Evolutionary conservation across 2,113 vertebrate species (phyloP).

Genomic region (Noctilio leporinus): DNA sequence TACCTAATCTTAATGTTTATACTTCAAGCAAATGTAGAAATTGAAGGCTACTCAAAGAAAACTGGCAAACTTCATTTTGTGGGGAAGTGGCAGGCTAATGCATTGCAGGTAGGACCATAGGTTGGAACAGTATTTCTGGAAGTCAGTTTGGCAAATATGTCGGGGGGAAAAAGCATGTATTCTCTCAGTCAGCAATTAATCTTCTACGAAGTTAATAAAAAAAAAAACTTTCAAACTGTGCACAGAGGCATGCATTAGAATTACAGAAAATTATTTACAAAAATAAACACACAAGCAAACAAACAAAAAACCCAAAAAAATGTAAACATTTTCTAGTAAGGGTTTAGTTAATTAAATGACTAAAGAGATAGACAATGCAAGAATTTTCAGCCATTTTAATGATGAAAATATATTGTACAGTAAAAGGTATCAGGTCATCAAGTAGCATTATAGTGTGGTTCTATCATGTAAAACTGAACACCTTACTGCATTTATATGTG

Average conservation of each 20-base stretch:
- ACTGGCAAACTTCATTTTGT: neutral
- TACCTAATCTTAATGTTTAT: neutral
- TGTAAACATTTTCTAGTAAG: neutral
- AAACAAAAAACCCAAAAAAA: neutral
- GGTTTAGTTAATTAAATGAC: neutral
- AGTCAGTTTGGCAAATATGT: slow-evolving; percentile 7
- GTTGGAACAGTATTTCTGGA: slow-evolving; percentile 11
- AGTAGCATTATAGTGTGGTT: neutral
- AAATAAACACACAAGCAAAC: neutral
- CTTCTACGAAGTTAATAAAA: slow-evolving; percentile 22
- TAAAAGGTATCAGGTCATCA: neutral
- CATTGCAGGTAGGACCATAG: neutral
- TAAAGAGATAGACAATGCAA: neutral
- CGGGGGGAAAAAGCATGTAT: neutral
- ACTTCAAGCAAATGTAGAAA: neutral
- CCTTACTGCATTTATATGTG: neutral
- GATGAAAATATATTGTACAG: neutral
- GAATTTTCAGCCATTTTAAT: neutral
- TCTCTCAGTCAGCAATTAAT: slow-evolving; percentile 8
- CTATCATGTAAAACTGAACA: slow-evolving; percentile 19
- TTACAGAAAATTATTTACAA: neutral
- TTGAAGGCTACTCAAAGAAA: neutral
- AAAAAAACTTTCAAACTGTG: slow-evolving; percentile 17
- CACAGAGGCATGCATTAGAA: neutral
- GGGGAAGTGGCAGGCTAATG: neutral